A percentile compares a stretch with the other conserved stretches of the same genome.
phyloP scores from a whole-genome alignment of 2,888 invertebrate species.

The Acanthosepion pharaonis region DNA sequence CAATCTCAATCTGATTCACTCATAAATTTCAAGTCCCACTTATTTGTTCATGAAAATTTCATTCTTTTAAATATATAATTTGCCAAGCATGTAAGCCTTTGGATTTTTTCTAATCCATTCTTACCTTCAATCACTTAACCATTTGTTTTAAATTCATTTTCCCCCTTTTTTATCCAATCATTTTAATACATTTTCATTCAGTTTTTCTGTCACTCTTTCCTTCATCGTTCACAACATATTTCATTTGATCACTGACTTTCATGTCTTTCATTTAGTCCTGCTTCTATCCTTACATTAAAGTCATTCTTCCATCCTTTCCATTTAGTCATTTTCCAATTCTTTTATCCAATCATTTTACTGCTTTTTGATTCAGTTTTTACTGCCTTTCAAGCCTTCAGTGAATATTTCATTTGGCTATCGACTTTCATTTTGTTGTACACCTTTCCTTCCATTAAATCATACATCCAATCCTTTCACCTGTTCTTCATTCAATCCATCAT shows the following conservation, averaged over 20 bases:
- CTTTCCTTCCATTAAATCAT: constrained; percentile 23
- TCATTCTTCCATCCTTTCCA: not conserved
- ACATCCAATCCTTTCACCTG: constrained; percentile 33
- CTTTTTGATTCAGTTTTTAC: constrained; percentile 25
- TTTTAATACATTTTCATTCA: not conserved
- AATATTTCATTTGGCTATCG: constrained; percentile 6
- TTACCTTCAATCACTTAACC: constrained; percentile 7
- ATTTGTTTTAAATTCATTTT: constrained; percentile 11
- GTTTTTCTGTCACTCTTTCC: not conserved
- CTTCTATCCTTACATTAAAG: not conserved
- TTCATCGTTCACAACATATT: constrained; percentile 14
- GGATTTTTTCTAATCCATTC: not conserved
- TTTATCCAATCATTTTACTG: constrained; percentile 23
- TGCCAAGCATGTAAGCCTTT: not conserved
- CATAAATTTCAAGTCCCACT: not conserved
- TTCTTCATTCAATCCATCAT: constrained; percentile 33
- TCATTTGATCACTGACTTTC: not conserved
- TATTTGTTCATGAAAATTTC: not conserved
- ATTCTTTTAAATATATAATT: not conserved
- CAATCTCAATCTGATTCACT: not conserved
- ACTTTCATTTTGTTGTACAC: constrained; percentile 4
- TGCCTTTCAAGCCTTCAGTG: constrained; percentile 4
- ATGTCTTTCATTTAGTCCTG: constrained; percentile 18
- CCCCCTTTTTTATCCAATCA: not conserved
- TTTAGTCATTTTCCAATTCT: not conserved